phyloP scores from a whole-genome alignment of 2,888 invertebrate species.

The Agapostemon virescens region DNA sequence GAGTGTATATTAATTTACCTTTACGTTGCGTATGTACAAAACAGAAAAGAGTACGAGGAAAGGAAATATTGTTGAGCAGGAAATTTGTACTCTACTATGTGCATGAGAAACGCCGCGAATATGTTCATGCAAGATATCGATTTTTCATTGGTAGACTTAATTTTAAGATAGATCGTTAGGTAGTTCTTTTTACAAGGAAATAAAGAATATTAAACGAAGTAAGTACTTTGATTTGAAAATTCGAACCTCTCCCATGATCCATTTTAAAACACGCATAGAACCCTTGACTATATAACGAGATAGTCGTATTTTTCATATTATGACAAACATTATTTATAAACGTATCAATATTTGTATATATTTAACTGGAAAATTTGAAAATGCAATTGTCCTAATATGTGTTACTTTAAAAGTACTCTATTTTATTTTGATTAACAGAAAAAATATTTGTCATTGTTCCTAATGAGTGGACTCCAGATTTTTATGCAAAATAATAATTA shows the following conservation, averaged over 20 bases:
- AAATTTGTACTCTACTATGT: constrained; percentile 65
- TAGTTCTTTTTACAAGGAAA: constrained; percentile 62
- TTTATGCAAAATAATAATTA: neutral
- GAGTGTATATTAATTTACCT: constrained; percentile 51
- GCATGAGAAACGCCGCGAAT: constrained; percentile 52
- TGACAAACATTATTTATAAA: neutral
- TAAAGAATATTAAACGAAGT: constrained; percentile 51
- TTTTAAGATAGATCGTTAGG: constrained; percentile 50
- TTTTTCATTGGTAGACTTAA: constrained; percentile 54
- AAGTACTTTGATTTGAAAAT: neutral
- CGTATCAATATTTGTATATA: neutral
- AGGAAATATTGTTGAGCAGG: constrained; percentile 52
- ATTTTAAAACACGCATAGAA: neutral
- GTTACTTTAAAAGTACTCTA: neutral
- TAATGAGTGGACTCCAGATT: neutral
- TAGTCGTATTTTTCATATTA: neutral
- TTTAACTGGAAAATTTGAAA: neutral
- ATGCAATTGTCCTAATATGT: neutral
- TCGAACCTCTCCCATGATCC: neutral
- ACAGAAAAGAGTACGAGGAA: neutral
- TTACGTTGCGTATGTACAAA: constrained; percentile 36
- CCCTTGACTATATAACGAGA: neutral
- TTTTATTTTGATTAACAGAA: neutral
- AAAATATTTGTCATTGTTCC: neutral
- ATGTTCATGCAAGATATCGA: constrained; percentile 47